phyloP scores from a whole-genome alignment of 1,140 invertebrate genomes.

The Pinna nobilis region DNA sequence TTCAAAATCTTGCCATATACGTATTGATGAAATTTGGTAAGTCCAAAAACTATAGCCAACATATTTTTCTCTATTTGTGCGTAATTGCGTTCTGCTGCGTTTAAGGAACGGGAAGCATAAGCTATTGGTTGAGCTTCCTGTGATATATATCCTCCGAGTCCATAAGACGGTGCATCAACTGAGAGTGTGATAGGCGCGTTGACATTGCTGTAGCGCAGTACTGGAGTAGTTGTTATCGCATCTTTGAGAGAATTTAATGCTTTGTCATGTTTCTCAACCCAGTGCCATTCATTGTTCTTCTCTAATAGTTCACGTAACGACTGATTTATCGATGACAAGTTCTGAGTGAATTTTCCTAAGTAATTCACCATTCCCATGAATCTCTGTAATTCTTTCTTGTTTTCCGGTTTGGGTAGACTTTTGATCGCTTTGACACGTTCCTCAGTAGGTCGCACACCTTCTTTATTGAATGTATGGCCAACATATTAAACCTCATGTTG shows the following conservation, averaged over 20 bases:
- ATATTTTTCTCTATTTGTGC: constrained; percentile 45
- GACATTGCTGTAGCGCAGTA: constrained; percentile 70
- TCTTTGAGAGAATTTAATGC: constrained; percentile 36
- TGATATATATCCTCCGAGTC: constrained; percentile 70
- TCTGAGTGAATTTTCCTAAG: constrained; percentile 22
- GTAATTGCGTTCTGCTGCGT: constrained; percentile 30
- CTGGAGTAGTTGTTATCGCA: constrained; percentile 54
- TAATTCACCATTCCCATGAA: constrained; percentile 33
- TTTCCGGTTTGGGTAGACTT: neutral
- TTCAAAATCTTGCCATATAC: constrained; percentile 35
- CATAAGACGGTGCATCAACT: constrained; percentile 52
- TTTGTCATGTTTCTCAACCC: constrained; percentile 28
- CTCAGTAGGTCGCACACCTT: constrained; percentile 69
- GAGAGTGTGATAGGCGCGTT: constrained; percentile 56
- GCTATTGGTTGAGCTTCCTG: constrained; percentile 70
- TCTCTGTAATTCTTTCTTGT: constrained; percentile 11
- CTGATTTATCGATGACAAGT: constrained; percentile 4
- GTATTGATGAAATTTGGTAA: constrained; percentile 39
- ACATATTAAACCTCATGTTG: constrained; percentile 36
- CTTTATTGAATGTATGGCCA: constrained; percentile 39
- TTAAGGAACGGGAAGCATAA: constrained; percentile 1
- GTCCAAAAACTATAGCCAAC: constrained; percentile 39
- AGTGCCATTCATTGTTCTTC: constrained; percentile 24
- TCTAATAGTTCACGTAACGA: constrained; percentile 25
- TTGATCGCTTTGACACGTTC: constrained; percentile 57